These are phyloP conservation scores for Synergus laeviventris DNA, from an alignment of 2,888 invertebrate species.

Conservation along the genomic window DNA sequence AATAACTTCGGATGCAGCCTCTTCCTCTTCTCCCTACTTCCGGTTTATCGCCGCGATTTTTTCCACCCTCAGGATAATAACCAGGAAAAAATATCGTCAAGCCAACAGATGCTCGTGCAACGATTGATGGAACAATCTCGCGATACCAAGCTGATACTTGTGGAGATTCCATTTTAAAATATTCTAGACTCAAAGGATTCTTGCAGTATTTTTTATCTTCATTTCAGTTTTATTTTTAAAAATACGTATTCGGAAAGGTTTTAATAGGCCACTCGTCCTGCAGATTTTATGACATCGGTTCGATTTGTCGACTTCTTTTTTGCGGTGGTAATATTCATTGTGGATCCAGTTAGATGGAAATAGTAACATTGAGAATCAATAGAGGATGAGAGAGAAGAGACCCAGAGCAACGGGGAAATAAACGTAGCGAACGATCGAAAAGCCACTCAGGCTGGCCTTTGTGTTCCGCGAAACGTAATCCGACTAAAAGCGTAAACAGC, in stretches of 20 bases:
- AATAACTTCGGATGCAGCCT: conserved; percentile 37
- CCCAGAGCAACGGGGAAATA: conserved; percentile 7
- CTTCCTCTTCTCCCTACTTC: conserved; percentile 26
- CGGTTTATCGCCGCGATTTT: conserved; percentile 39
- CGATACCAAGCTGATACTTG: conserved; percentile 26
- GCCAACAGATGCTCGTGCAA: conserved; percentile 35
- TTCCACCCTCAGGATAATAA: conserved; percentile 33
- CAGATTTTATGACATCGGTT: not conserved
- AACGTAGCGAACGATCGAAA: conserved; percentile 53
- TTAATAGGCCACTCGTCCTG: not conserved
- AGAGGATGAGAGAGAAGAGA: conserved; percentile 4
- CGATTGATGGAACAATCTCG: conserved; percentile 39
- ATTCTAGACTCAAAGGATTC: not conserved
- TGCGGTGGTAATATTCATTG: conserved; percentile 16
- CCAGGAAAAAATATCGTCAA: conserved; percentile 34
- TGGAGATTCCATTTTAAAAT: conserved; percentile 22
- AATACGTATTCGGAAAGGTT: no score
- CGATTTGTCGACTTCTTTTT: conserved; percentile 3
- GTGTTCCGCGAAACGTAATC: conserved; percentile 60
- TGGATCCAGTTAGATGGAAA: conserved; percentile 29
- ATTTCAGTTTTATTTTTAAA: no score
- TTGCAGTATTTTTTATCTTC: not conserved
- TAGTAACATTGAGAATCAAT: conserved; percentile 37
- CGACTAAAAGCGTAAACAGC: conserved; percentile 59
- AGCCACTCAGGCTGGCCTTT: conserved; percentile 60